Evolutionary conservation across 2,797 vertebrate genomes (phyloP), one percentile per base, ranked within the genome.

Genomic region (Myiotriccus ornatus): DNA sequence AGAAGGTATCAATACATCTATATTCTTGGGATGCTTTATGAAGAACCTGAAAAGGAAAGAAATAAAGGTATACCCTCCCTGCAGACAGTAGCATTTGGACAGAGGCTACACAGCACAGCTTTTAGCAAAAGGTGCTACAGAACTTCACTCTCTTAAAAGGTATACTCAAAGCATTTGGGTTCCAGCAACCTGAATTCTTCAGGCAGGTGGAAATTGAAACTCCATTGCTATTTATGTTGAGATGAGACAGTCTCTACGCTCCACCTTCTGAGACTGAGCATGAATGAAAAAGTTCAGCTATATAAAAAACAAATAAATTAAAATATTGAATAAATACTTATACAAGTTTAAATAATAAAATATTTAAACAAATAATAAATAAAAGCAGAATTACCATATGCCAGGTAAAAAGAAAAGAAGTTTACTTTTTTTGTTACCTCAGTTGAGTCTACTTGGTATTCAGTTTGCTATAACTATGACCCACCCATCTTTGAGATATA

Each of bases 1-100:
- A 97, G 87, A 98, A 99, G 11, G 97, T 98, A 96, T 99, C 99
- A 93, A 98, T 37, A 73, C 98, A 99, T 65, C 87, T 83, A 37
- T 98, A 99, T 18, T 98, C 96, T 68, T 99, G 98, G 28, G 96
- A 97, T 28, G 98, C 98, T 43, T 84, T 84, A 83, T 98, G 97
- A 80, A 99, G 98, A 73, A 99, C 98, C 99, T 99, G 89, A 70
- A 90, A 59, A 91, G 28, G 56, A 71, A 68, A 70, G 21, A 69
- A 74, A 56, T 18, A 49, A 39, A 88, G 20, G 30, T 46, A 41
- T 7, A 14, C 37, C 16, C 22, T 59, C 30, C 28, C 25, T 78
- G 30, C 5, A 87, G 27, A 53, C 5, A 47, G 30, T 3, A 73
- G 15, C n/a, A 20, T 24, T 35, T 2, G 5, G 22, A 44, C 25